These are phyloP conservation scores for Leptoteleia sp. DNA, from an alignment of 1,140 invertebrate species.

Conservation along the genomic window DNA sequence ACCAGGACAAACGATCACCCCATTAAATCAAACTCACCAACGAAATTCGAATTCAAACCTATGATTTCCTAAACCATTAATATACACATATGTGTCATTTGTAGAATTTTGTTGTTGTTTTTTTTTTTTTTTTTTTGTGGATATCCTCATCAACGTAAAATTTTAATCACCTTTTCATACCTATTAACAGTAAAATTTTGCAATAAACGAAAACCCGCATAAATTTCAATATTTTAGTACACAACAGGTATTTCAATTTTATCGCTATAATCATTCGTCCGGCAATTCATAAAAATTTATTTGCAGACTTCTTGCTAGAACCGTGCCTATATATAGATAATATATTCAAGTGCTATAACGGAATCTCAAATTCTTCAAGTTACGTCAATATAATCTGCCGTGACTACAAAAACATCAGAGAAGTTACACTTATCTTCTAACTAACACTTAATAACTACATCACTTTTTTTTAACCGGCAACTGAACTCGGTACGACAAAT, in stretches of 20 bases:
- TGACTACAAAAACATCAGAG: conserved; percentile 8
- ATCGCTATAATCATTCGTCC: conserved; percentile 34
- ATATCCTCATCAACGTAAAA: background rate
- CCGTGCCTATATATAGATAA: conserved; percentile 60
- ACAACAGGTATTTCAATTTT: conserved; percentile 47
- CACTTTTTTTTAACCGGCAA: background rate
- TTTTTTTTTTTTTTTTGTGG: background rate
- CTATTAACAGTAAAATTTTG: conserved; percentile 27
- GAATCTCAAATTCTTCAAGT: conserved; percentile 53
- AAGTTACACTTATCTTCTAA: conserved; percentile 3
- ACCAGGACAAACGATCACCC: too few species aligned
- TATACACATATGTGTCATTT: too few species aligned
- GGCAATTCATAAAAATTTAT: conserved; percentile 55
- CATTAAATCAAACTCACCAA: background rate
- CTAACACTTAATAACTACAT: background rate
- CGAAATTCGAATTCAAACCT: background rate
- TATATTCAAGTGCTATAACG: conserved; percentile 63
- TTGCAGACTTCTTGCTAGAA: conserved; percentile 49
- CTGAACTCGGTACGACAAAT: too few species aligned
- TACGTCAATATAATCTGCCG: conserved; percentile 40
- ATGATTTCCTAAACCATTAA: background rate
- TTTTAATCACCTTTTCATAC: conserved; percentile 19
- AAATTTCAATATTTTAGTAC: conserved; percentile 23
- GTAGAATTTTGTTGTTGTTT: too few species aligned
- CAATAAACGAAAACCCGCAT: conserved; percentile 41